Evolutionary conservation across 2,888 invertebrate genomes (phyloP).

Genomic region (Podabrus alpinus): DNA sequence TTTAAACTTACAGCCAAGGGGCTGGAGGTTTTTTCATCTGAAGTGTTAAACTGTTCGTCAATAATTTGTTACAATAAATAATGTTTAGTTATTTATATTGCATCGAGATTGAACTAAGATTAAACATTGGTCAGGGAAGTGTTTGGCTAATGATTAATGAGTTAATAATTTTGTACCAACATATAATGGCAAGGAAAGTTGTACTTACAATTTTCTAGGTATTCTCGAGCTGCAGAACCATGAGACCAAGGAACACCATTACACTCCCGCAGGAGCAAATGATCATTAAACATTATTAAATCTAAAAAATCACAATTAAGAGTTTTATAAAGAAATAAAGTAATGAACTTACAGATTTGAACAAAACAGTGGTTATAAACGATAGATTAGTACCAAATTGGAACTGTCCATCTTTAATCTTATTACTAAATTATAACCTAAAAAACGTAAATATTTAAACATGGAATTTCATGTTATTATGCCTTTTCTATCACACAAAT

Average conservation of each 20-base stretch:
- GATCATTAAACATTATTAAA: slow-evolving; percentile 15
- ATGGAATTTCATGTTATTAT: neutral
- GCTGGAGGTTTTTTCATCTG: neutral
- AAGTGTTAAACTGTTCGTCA: neutral
- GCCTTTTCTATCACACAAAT: neutral
- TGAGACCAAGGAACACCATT: slow-evolving; percentile 14
- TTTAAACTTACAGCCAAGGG: neutral
- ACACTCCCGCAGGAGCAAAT: slow-evolving; percentile 5
- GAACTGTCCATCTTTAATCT: neutral
- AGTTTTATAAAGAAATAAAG: neutral
- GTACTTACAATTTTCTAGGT: slow-evolving; percentile 23
- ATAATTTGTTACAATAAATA: neutral
- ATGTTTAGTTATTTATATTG: neutral
- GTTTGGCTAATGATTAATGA: neutral
- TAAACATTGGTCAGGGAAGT: neutral
- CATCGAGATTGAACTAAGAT: neutral
- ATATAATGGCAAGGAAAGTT: neutral
- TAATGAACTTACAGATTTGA: neutral
- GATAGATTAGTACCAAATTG: neutral
- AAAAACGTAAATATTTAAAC: neutral
- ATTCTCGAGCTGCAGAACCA: slow-evolving; percentile 9
- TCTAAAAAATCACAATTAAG: neutral
- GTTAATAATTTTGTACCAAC: neutral
- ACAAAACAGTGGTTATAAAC: neutral
- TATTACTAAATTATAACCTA: neutral